Percentiles rank a stretch among this genome's conserved stretches.
These are phyloP conservation scores for Tylochromis polylepis DNA, from an alignment of 2,113 vertebrate species.

Conservation along the genomic window DNA sequence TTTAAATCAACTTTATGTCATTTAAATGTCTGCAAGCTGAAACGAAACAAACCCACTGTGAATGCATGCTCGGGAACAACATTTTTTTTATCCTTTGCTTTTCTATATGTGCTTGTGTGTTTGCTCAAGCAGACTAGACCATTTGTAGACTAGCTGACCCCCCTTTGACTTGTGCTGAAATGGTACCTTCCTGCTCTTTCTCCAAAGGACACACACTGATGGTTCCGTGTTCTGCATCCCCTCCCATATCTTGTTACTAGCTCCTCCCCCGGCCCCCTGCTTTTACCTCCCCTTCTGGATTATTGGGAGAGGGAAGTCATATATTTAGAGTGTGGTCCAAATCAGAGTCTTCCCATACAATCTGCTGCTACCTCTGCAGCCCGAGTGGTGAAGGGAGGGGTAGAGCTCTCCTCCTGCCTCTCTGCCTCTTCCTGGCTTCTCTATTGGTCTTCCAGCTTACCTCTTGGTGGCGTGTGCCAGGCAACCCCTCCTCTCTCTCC, in stretches of 20 bases:
- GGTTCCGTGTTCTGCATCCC: slow-evolving; percentile 13
- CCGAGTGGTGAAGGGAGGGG: slow-evolving; percentile 5
- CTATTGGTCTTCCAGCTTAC: slow-evolving; percentile 41
- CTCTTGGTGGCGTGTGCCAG: slow-evolving; percentile 37
- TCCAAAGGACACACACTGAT: slow-evolving; percentile 9
- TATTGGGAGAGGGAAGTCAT: slow-evolving; percentile 2
- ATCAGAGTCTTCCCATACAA: slow-evolving; percentile 22
- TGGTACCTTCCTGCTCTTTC: slow-evolving; percentile 44
- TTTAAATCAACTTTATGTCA: background rate
- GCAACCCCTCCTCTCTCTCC: slow-evolving; percentile 20
- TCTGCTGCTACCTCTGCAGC: slow-evolving; percentile 31
- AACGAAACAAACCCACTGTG: background rate
- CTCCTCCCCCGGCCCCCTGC: slow-evolving; percentile 1
- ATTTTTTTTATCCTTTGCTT: background rate
- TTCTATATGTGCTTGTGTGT: background rate
- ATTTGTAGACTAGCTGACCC: background rate
- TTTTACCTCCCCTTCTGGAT: background rate
- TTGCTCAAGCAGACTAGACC: slow-evolving; percentile 39
- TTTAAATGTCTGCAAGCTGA: background rate
- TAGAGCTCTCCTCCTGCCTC: slow-evolving; percentile 2
- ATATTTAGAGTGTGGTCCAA: background rate
- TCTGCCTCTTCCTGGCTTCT: background rate
- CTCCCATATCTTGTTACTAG: background rate
- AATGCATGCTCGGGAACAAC: background rate
- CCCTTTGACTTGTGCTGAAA: background rate